phyloP scores from a whole-genome alignment of 2,113 vertebrate genomes.

The Chlamydotis undulata region DNA sequence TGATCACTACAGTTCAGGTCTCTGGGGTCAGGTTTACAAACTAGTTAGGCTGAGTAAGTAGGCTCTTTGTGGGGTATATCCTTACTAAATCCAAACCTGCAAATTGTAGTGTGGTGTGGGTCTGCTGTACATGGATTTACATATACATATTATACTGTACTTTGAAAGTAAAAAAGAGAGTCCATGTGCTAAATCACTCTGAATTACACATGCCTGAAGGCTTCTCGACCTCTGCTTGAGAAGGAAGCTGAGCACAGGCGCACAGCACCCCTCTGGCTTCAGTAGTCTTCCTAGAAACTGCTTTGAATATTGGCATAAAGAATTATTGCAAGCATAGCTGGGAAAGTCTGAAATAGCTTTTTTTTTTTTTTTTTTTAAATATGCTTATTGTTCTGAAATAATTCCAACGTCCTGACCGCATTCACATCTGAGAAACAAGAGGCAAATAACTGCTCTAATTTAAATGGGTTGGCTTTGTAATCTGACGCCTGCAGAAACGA shows the following conservation, averaged over 20 bases:
- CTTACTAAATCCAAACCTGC: neutral
- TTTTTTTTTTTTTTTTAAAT: neutral
- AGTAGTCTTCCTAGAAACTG: neutral
- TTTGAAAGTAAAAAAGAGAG: neutral
- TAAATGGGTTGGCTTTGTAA: conserved; percentile 41
- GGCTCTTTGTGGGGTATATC: neutral
- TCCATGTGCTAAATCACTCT: neutral
- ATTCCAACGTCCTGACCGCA: conserved; percentile 24
- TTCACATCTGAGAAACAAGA: conserved; percentile 11
- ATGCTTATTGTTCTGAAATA: conserved; percentile 49
- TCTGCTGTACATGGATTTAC: neutral
- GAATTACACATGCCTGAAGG: neutral
- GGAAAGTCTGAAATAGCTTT: conserved; percentile 12
- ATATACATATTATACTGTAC: rapidly evolving
- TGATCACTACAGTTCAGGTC: neutral
- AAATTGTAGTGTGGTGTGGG: rapidly evolving
- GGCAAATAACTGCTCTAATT: conserved; percentile 46
- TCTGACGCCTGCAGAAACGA: neutral
- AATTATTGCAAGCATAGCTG: neutral
- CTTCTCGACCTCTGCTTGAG: neutral
- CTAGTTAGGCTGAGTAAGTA: neutral
- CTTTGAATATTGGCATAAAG: conserved; percentile 2
- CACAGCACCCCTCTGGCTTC: neutral
- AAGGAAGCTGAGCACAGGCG: neutral
- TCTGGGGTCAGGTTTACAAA: neutral